These are phyloP conservation scores for Pomacea canaliculata DNA, from an alignment of 2,888 invertebrate genomes.

Conservation along the genomic window DNA sequence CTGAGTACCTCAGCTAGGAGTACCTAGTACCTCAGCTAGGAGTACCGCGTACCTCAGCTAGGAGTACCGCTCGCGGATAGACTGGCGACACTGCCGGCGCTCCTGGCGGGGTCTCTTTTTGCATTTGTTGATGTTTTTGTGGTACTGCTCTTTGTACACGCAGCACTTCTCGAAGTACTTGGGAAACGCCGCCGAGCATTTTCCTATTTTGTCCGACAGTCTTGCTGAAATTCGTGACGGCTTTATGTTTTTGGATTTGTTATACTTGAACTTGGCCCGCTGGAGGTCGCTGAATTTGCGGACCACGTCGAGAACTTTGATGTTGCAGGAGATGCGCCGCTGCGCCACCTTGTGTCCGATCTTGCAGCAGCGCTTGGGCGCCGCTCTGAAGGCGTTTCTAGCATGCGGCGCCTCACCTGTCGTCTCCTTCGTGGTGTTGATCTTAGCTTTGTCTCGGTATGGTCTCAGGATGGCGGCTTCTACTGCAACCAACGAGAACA, in stretches of 20 bases:
- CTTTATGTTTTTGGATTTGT: conserved; percentile 6
- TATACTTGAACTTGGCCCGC: conserved; percentile 18
- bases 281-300: conserved; percentile 38
- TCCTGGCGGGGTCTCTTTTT: conserved; percentile 24
- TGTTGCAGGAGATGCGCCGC: conserved; percentile 49
- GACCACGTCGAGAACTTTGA: conserved; percentile 44
- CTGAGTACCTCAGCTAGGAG: too few relatives aligned
- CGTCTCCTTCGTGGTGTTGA: not conserved
- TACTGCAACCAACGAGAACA: conserved; percentile 1
- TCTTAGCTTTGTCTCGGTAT: conserved; percentile 4
- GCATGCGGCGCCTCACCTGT: too few relatives aligned
- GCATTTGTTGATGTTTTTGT: conserved; percentile 41
- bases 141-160: conserved; percentile 39
- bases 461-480: conserved; percentile 17
- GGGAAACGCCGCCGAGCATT: conserved; percentile 45
- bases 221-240: conserved; percentile 25
- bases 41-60: too few relatives aligned
- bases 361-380: conserved; percentile 50
- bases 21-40: too few relatives aligned
- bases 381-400: conserved; percentile 41
- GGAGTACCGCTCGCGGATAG: conserved; percentile 29
- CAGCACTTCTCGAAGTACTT: conserved; percentile 55
- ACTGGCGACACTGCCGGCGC: conserved; percentile 29
- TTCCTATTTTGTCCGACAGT: conserved; percentile 43
- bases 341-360: conserved; percentile 58